Evolutionary conservation across 2,888 invertebrate genomes (phyloP).

Genomic region (Clivina fossor): DNA sequence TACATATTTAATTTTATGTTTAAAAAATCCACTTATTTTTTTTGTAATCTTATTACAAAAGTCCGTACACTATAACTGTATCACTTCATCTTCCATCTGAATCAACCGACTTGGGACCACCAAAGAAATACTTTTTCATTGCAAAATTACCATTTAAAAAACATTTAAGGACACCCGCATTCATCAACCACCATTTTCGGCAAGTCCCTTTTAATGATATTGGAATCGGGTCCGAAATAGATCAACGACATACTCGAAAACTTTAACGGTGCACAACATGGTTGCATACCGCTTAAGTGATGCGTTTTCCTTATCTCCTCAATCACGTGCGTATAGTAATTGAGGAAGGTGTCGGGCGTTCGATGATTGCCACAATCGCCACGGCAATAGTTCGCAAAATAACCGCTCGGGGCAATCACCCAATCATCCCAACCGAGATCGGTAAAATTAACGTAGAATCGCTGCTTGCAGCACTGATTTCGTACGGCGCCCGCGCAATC

Average conservation of each 20-base stretch:
- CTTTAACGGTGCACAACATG: slow-evolving; percentile 90
- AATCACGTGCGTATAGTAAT: slow-evolving; percentile 88
- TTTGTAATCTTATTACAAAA: not conserved
- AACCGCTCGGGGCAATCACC: slow-evolving; percentile 88
- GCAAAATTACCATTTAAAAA: not conserved
- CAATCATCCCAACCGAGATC: slow-evolving; percentile 93
- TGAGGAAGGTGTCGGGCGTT: slow-evolving; percentile 80
- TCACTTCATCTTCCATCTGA: not conserved
- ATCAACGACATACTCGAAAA: slow-evolving; percentile 91
- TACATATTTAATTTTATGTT: not conserved
- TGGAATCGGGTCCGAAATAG: slow-evolving; percentile 86
- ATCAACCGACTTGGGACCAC: not conserved
- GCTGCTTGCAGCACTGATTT: slow-evolving; percentile 84
- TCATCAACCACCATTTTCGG: slow-evolving; percentile 96
- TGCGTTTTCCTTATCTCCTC: slow-evolving; percentile 84
- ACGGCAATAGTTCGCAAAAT: slow-evolving; percentile 91
- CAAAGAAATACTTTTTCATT: slow-evolving; percentile 8
- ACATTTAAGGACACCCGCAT: slow-evolving; percentile 84
- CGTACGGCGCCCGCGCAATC: slow-evolving; percentile 74
- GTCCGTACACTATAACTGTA: not conserved
- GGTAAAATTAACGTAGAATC: slow-evolving; percentile 89
- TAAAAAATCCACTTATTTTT: not conserved
- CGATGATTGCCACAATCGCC: slow-evolving; percentile 82
- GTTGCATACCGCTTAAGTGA: slow-evolving; percentile 75
- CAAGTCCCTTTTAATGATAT: slow-evolving; percentile 89